These are phyloP conservation scores for Vicugna pacos DNA, from an alignment of 2,113 vertebrate genomes.

Conservation along the genomic window DNA sequence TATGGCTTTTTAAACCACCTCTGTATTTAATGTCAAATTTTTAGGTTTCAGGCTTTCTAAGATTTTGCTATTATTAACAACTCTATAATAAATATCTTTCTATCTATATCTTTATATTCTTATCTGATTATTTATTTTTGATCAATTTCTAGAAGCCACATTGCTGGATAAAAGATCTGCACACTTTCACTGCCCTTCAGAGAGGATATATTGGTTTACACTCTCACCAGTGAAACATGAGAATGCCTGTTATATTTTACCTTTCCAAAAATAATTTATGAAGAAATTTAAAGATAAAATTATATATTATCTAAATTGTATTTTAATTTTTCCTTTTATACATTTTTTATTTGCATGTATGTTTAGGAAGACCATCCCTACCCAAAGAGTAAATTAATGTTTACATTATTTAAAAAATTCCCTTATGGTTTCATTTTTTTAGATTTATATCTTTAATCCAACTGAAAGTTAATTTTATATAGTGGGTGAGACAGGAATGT, in stretches of 20 bases:
- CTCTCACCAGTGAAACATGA: not conserved
- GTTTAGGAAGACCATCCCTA: not conserved
- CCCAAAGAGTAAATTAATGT: not conserved
- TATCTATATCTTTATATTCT: not conserved
- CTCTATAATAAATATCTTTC: not conserved
- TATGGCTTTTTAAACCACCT: not conserved
- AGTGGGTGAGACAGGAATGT: not conserved
- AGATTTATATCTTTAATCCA: not conserved
- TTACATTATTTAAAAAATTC: not conserved
- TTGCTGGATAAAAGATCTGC: not conserved
- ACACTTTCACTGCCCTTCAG: not conserved
- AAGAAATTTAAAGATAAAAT: not conserved
- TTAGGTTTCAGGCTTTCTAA: not conserved
- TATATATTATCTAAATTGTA: not conserved
- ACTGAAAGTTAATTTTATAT: not conserved
- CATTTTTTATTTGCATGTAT: not conserved
- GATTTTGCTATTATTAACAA: not conserved
- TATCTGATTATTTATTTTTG: not conserved
- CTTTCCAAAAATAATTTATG: not conserved
- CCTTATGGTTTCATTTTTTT: not conserved
- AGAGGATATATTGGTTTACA: not conserved
- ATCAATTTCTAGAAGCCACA: not conserved
- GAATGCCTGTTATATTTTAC: not conserved
- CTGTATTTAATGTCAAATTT: not conserved
- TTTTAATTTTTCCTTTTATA: constrained; percentile 5